phyloP scores from a whole-genome alignment of 1,140 invertebrate species.

The Platorchestia sp. region DNA sequence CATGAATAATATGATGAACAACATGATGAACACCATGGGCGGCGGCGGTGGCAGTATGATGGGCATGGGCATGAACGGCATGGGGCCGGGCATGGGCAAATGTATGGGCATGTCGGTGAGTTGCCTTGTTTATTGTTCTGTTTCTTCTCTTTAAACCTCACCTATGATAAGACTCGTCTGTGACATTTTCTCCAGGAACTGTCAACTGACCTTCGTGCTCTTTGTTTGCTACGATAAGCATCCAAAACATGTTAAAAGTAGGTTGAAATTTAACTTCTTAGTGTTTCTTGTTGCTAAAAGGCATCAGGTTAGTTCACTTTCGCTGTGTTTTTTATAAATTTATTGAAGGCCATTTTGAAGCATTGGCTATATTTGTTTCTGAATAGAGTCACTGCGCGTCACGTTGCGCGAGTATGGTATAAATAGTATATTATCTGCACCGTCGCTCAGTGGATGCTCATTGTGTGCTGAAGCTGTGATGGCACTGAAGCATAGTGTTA shows the following conservation, averaged over 20 bases:
- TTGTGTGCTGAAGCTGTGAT: too few relatives aligned
- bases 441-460: too few relatives aligned
- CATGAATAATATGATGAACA: constrained; percentile 68
- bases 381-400: not conserved
- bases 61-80: constrained; percentile 65
- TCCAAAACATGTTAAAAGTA: not conserved
- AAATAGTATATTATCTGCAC: too few relatives aligned
- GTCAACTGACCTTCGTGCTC: too few relatives aligned
- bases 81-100: constrained; percentile 67
- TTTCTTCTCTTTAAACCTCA: too few relatives aligned
- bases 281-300: not conserved
- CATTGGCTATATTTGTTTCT: not conserved
- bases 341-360: not conserved
- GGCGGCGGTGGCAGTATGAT: constrained; percentile 65
- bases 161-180: too few relatives aligned
- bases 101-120: constrained; percentile 68
- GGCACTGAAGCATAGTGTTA: too few relatives aligned
- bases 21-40: constrained; percentile 68
- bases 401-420: too few relatives aligned
- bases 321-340: constrained; percentile 7
- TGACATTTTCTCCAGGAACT: too few relatives aligned
- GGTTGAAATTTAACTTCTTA: not conserved
- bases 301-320: too few relatives aligned
- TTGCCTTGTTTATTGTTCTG: too few relatives aligned
- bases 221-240: too few relatives aligned